Evolutionary conservation across 2,113 vertebrate species (phyloP).

Genomic region (Muntiacus reevesi): DNA sequence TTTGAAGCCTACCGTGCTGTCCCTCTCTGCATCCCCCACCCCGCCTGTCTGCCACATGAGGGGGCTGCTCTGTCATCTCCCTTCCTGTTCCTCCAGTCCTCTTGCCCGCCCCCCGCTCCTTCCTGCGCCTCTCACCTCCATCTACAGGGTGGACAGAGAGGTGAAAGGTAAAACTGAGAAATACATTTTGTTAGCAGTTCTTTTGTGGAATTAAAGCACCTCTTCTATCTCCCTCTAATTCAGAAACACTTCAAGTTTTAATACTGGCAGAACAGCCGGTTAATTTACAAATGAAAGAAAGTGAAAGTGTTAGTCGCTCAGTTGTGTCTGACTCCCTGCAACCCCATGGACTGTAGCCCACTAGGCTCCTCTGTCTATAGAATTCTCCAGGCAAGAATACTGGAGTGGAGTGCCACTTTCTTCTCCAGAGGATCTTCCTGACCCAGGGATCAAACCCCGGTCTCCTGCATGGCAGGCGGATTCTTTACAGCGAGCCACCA

Average conservation of each 20-base stretch:
- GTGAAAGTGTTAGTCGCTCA: neutral
- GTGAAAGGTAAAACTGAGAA: neutral
- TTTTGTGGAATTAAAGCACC: neutral
- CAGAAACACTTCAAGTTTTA: neutral
- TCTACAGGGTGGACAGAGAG: neutral
- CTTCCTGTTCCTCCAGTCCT: too few relatives aligned
- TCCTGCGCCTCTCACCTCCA: neutral
- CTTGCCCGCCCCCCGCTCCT: neutral
- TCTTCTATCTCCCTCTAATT: neutral
- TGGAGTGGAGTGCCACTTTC: neutral
- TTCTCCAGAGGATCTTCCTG: neutral
- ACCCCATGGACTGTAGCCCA: neutral
- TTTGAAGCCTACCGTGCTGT: neutral
- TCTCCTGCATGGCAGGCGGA: neutral
- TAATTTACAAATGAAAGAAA: neutral
- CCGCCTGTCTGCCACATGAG: accelerated
- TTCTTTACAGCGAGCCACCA: neutral
- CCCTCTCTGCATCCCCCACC: accelerated
- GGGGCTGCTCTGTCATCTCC: neutral
- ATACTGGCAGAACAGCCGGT: neutral
- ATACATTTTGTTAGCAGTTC: neutral
- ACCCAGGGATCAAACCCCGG: neutral
- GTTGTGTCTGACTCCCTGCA: neutral
- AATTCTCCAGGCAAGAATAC: neutral
- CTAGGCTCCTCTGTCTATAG: neutral